These are phyloP conservation scores for Eudemis profundana DNA, from an alignment of 2,888 invertebrate species.

Conservation along the genomic window DNA sequence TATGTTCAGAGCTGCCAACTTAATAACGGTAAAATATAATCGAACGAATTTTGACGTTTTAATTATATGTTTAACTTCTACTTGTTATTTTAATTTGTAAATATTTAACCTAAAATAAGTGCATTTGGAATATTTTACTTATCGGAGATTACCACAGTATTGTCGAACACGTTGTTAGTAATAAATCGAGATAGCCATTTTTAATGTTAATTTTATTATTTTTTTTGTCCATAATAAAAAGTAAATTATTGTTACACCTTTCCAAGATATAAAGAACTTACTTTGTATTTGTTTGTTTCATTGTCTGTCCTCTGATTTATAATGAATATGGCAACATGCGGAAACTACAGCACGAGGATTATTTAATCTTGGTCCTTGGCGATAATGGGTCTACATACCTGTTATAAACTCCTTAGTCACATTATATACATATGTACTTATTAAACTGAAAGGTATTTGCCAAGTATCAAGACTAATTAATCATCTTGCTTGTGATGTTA, in stretches of 20 bases:
- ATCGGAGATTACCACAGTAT: constrained; percentile 71
- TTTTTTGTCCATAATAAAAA: constrained; percentile 73
- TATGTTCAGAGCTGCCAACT: constrained; percentile 17
- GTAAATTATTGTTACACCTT: constrained; percentile 82
- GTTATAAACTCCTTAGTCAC: too few relatives aligned
- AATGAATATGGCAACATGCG: too few relatives aligned
- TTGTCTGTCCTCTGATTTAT: constrained; percentile 48
- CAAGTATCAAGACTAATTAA: too few relatives aligned
- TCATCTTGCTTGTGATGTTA: too few relatives aligned
- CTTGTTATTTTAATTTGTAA: constrained; percentile 47
- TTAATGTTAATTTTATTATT: constrained; percentile 66
- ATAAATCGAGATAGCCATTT: constrained; percentile 71
- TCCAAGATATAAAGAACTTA: constrained; percentile 81
- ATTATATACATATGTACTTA: too few relatives aligned
- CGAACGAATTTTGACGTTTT: constrained; percentile 37
- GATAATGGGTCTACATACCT: too few relatives aligned
- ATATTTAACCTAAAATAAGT: constrained; percentile 45
- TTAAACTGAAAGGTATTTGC: too few relatives aligned
- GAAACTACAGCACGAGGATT: too few relatives aligned
- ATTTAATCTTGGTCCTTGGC: too few relatives aligned
- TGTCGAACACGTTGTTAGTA: constrained; percentile 61
- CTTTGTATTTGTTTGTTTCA: constrained; percentile 70
- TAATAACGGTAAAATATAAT: constrained; percentile 21
- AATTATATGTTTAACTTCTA: constrained; percentile 29
- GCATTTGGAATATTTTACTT: constrained; percentile 51